Percentiles rank a stretch among this genome's conserved stretches.
Evolutionary conservation across 53 echinoderm and acorn worm genomes (phyloP).

Genomic region (Henricia sp.): DNA sequence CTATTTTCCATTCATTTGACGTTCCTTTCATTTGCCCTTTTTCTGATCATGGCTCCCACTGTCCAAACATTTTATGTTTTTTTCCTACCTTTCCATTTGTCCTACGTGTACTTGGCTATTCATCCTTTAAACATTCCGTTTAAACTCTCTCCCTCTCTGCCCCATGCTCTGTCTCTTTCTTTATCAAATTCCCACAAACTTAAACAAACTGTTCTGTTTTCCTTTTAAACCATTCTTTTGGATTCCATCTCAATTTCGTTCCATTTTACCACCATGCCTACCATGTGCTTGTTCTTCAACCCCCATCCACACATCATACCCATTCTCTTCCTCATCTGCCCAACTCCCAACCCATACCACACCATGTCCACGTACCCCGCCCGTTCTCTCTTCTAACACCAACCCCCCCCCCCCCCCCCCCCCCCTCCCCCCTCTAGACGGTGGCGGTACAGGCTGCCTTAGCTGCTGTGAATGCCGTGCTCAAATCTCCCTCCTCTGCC

Average conservation of each 20-base stretch:
- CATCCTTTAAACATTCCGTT: not conserved
- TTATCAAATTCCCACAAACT: too few species aligned
- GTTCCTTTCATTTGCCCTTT: not conserved
- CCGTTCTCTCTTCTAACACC: slow-evolving; percentile 18
- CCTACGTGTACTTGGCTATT: not conserved
- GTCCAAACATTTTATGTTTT: too few species aligned
- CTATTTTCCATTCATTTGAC: not conserved
- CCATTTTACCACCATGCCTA: not conserved
- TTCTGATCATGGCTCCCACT: too few species aligned
- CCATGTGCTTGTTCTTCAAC: not conserved
- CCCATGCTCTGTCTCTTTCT: not conserved
- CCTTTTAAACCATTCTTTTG: slow-evolving; percentile 2
- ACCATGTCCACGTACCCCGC: not conserved
- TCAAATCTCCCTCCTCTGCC: slow-evolving; percentile 72
- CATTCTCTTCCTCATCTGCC: too few species aligned
- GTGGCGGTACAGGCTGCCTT: slow-evolving; percentile 93
- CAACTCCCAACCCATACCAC: not conserved
- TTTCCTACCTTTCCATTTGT: not conserved
- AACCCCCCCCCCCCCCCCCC: slow-evolving; percentile 13
- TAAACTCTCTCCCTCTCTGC: not conserved
- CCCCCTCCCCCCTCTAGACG: slow-evolving; percentile 68
- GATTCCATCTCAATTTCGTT: slow-evolving; percentile 1
- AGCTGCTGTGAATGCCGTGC: slow-evolving; percentile 87
- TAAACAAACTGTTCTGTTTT: too few species aligned
- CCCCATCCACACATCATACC: not conserved